Conservation (phyloP, 2,888 invertebrate species). For the Pedicia rivosa region DNA sequence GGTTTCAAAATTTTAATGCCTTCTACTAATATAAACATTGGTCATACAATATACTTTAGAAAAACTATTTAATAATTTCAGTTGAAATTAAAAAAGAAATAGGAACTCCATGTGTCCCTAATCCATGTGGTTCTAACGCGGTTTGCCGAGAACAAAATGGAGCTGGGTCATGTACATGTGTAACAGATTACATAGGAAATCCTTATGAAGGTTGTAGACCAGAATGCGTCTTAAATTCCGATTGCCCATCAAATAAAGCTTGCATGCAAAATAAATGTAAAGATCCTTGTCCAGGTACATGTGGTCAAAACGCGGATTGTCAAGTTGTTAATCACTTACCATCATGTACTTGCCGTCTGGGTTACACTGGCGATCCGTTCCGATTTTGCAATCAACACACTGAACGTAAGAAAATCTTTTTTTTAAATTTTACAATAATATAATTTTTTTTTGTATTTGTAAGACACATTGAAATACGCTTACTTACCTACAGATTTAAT, state of each 20-base stretch:
- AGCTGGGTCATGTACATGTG: conserved; percentile 51
- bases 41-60: too few species aligned
- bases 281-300: conserved; percentile 65
- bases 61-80: too few species aligned
- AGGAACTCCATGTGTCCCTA: conserved; percentile 42
- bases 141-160: conserved; percentile 49
- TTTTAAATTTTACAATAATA: conserved; percentile 11
- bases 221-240: conserved; percentile 54
- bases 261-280: conserved; percentile 56
- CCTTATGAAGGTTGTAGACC: conserved; percentile 63
- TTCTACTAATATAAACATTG: too few species aligned
- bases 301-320: conserved; percentile 57
- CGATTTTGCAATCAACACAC: conserved; percentile 39
- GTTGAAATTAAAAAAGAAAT: too few species aligned
- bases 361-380: conserved; percentile 67
- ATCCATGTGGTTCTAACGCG: conserved; percentile 48
- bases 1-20: too few species aligned
- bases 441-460: not conserved
- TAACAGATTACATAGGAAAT: conserved; percentile 55
- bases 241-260: conserved; percentile 52
- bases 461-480: too few species aligned
- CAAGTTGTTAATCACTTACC: conserved; percentile 57
- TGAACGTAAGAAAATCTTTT: conserved; percentile 41
- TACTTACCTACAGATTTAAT: too few species aligned
- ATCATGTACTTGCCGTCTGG: conserved; percentile 48